A percentile compares a stretch with the other conserved stretches of the same genome.
Evolutionary conservation across 2,113 vertebrate genomes (phyloP).

Genomic region (Glaucomys volans): DNA sequence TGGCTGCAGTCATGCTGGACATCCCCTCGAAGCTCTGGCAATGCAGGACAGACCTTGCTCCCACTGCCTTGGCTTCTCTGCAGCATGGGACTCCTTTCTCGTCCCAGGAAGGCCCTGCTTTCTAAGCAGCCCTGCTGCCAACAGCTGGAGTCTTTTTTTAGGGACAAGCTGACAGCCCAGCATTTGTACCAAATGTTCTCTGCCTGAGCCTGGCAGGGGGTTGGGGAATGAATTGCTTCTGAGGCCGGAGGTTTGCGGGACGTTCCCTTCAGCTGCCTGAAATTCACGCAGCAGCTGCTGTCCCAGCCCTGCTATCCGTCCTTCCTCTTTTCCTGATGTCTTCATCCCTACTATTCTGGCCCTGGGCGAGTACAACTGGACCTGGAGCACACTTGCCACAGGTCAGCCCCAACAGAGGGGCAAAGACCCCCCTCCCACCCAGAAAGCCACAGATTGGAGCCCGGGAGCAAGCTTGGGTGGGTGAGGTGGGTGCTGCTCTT

Average conservation of each 20-base stretch:
- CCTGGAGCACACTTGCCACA: background rate
- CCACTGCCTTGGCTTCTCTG: background rate
- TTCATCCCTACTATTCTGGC: background rate
- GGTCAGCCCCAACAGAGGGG: background rate
- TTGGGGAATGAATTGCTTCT: background rate
- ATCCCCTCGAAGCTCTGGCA: fast-evolving
- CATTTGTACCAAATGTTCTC: constrained; percentile 15
- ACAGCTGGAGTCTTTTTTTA: constrained; percentile 17
- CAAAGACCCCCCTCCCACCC: background rate
- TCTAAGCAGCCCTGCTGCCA: background rate
- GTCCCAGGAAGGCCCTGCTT: background rate
- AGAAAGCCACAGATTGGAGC: background rate
- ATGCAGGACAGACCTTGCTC: background rate
- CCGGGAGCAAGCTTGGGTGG: too few species aligned
- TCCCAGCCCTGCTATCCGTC: background rate
- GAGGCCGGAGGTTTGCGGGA: fast-evolving
- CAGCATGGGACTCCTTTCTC: background rate
- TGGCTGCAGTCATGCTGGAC: background rate
- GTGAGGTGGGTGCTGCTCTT: fast-evolving
- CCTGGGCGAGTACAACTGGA: background rate
- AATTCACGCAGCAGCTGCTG: background rate
- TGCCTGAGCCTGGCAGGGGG: background rate
- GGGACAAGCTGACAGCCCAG: background rate
- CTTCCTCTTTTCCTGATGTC: background rate
- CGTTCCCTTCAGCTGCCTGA: constrained; percentile 24